These are phyloP conservation scores for Epinotia nisella DNA, from an alignment of 2,888 invertebrate genomes.

Conservation along the genomic window DNA sequence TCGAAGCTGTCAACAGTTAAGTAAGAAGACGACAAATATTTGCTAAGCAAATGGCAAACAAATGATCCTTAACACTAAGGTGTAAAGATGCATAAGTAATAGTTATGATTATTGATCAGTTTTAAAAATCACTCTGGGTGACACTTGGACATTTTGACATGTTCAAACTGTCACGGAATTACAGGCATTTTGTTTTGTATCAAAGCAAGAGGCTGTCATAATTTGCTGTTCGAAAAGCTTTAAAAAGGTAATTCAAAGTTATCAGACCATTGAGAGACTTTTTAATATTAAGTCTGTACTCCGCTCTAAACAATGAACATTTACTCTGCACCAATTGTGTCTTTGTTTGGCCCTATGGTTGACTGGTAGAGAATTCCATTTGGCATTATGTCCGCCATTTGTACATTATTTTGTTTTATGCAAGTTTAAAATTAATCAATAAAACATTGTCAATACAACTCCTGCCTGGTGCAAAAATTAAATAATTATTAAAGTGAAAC, in stretches of 20 bases:
- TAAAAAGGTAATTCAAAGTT: not conserved
- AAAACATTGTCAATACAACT: not conserved
- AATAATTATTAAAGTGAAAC: not conserved
- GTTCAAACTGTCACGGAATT: too few relatives aligned
- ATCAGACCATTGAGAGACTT: too few relatives aligned
- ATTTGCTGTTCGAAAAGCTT: not conserved
- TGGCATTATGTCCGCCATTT: too few relatives aligned
- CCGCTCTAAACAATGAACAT: too few relatives aligned
- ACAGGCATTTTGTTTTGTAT: not conserved
- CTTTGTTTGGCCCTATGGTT: too few relatives aligned
- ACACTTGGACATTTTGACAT: too few relatives aligned
- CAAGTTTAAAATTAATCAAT: not conserved
- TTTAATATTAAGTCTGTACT: too few relatives aligned
- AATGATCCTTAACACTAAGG: not conserved
- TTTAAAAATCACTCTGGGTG: too few relatives aligned
- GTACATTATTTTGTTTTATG: too few relatives aligned
- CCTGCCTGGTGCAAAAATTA: not conserved
- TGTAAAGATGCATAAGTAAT: not conserved
- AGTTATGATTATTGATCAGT: not conserved
- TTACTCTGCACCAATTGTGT: too few relatives aligned
- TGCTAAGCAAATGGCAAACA: slow-evolving; percentile 16
- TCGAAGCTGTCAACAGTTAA: slow-evolving; percentile 13
- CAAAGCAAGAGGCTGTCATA: not conserved
- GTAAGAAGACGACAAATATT: slow-evolving; percentile 32
- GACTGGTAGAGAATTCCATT: too few relatives aligned